Evolutionary conservation across 2,888 invertebrate genomes (phyloP), one percentile per base, ranked within the genome.

Genomic region (Sympetrum striolatum): DNA sequence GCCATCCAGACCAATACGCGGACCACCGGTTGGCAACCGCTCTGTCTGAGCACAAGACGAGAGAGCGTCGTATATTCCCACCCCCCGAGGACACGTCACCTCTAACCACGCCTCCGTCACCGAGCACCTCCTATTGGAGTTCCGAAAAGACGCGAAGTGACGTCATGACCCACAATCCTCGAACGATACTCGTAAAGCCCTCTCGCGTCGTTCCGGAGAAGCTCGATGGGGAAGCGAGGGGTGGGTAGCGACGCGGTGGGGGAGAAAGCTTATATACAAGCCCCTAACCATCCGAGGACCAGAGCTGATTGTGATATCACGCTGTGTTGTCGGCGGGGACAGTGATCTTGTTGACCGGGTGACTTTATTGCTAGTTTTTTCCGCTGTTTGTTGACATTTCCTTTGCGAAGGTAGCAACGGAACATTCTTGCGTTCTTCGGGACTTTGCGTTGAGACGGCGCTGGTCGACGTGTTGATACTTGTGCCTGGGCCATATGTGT

Each of bases 401-500:
- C 25, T 48, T 10, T 8, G 44, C 44, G 44, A 44, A 53, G 53
- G 53, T n/a, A 1, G 8, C 81, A n/a, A 31, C 14, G 18, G 48
- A 81, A n/a, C 35, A 14, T 53, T 48, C n/a, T 35, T 53, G 2
- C 8, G 18, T 8, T 44, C 53, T 18, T 15, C 53, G 53, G 18
- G 25, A 81, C 39, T 44, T 37, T 5, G 15, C 6, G 39, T 6
- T 44, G 44, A 4, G 18, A 18, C 37, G n/a, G 44, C 4, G 10
- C 48, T 5, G 48, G 44, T 44, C 10, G 10, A 10, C 10, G 44
- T 44, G 44, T 44, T 44, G 53, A 53, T 18, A 14, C 14, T 86
- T 37, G 86, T 86, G 86, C 86, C 86, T 37, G 86, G 60, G 86
- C 86, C 86, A 14, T 86, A 86, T 86, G 86, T 86, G 86, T 60